Evolutionary conservation across 2,888 invertebrate species (phyloP), one percentile per base, ranked within the genome.

Genomic region (Helobdella robusta): DNA sequence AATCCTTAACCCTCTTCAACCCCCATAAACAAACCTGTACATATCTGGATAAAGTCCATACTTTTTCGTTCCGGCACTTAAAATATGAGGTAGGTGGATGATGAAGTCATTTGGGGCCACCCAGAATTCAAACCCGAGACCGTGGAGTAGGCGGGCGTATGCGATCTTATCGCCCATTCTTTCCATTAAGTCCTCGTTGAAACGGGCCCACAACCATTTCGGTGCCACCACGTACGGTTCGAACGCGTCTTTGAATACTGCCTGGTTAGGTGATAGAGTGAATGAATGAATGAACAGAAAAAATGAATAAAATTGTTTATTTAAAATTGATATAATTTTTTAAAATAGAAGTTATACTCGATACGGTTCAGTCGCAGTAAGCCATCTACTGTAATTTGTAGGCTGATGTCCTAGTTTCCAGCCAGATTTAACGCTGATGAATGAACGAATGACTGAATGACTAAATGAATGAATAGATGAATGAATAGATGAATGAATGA

Each of bases 111-210:
- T 60, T 5, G 64, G 66, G 15, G 67, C 46, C 20, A 68, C 64
- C 50, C n/a, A 34, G 20, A 67, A 67, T 28, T 44, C 23, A 54
- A 62, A 67, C 67, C 69, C 70, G 35, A 30, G 52, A 40, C 65
- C 66, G 25, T 68, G 63, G 6, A 70, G 32, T 2, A 66, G 59
- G 15, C 65, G 40, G 11, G 59, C 60, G 64, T 69, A 70, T 15
- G 68, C 65, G 1, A 68, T 68, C 48, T 70, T 70, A 59, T 70
- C 70, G 28, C 69, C 70, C 68, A 70, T 68, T 48, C 70, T 54
- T 56, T 70, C 70, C 18, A 70, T 65, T 6, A 70, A 67, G 15
- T 35, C 20, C 35, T 70, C 65, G 35, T 67, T 50, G 46, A 66
- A 70, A 8, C 30, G 20, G 18, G 69, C 67, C 25, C 40, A 35